Evolutionary conservation across 2,888 invertebrate genomes (phyloP), one percentile per base, ranked within the genome.

Genomic region (Sinelater perroti): DNA sequence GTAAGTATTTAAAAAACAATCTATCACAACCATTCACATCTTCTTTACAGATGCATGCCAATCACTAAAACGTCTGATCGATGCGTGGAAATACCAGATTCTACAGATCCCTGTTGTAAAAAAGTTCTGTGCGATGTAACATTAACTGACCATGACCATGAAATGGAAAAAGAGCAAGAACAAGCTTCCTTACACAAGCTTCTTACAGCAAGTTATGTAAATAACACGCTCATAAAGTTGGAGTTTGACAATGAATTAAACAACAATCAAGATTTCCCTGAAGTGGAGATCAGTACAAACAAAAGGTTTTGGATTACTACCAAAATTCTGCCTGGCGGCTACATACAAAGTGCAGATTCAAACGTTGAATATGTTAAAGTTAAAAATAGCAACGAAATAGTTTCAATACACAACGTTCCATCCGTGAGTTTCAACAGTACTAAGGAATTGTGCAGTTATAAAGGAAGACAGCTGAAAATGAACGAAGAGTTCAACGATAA

Each of bases 51-150:
- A 66, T 90, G 90, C 69, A 82, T 83, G 3, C 81, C 82, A 3
- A 76, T 84, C 60, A 79, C 81, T 40, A 84, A 83, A 55, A 80
- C 82, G 1, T 79, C 80, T 18, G 91, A 92, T 55, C 86, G 89
- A 70, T 94, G 94, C 73, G 89, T 93, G 33, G 87, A 88, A 68
- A 85, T 94, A 0, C 87, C 89, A 63, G 93, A 94, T 75, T 90
- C 91, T 0, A 86, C 86, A 46, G 94, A 95, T 73, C 80, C 87
- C 1, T 95, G 95, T 72, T 95, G 95, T 70, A 91, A 89, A 66
- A 85, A 92, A 61, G 89, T 93, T 59, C 82, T 93, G 2, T 95
- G 95, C 73, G 93, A 93, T 70, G 92, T 93, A 2, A 90, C 91
- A 0, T 81, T 91, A 13, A 89, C 90, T 61, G 91, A 85, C 47